These are phyloP conservation scores for Pseudomugil tenellus DNA, from an alignment of 2,797 vertebrate genomes.

Conservation along the genomic window DNA sequence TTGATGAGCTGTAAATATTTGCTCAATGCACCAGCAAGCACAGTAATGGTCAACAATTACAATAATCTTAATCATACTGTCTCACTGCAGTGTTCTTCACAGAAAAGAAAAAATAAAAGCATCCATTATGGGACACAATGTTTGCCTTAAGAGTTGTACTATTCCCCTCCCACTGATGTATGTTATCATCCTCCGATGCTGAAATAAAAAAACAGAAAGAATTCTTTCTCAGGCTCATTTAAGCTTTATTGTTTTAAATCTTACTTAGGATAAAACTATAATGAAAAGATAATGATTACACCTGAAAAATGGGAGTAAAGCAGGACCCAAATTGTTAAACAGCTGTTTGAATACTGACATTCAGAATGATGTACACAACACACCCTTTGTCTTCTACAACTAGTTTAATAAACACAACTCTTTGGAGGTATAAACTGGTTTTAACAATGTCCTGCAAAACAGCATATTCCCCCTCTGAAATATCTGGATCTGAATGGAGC, in stretches of 20 bases:
- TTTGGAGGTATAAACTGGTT: slow-evolving; percentile 35
- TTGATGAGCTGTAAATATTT: not conserved
- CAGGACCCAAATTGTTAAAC: slow-evolving; percentile 28
- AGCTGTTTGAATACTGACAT: slow-evolving; percentile 48
- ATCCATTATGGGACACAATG: not conserved
- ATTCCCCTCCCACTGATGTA: not conserved
- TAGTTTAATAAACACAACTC: slow-evolving; percentile 29
- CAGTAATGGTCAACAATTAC: not conserved
- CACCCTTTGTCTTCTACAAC: slow-evolving; percentile 35
- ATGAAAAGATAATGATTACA: slow-evolving; percentile 32
- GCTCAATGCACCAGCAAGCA: not conserved
- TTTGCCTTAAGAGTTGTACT: slow-evolving; percentile 10
- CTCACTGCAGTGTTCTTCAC: not conserved
- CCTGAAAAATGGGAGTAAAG: slow-evolving; percentile 39
- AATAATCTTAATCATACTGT: not conserved
- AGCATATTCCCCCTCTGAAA: slow-evolving; percentile 11
- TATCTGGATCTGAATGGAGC: slow-evolving; percentile 29
- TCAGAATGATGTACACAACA: slow-evolving; percentile 50
- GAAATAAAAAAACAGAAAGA: slow-evolving; percentile 28
- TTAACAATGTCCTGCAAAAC: slow-evolving; percentile 49
- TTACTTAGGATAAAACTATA: slow-evolving; percentile 5
- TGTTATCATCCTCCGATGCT: slow-evolving; percentile 1
- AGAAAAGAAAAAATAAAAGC: not conserved
- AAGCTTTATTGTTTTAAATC: slow-evolving; percentile 54
- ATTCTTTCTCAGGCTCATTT: slow-evolving; percentile 41